Percentiles rank a stretch among this genome's conserved stretches.
phyloP scores from a whole-genome alignment of 2,888 invertebrate genomes.

The Trichopria drosophilae region DNA sequence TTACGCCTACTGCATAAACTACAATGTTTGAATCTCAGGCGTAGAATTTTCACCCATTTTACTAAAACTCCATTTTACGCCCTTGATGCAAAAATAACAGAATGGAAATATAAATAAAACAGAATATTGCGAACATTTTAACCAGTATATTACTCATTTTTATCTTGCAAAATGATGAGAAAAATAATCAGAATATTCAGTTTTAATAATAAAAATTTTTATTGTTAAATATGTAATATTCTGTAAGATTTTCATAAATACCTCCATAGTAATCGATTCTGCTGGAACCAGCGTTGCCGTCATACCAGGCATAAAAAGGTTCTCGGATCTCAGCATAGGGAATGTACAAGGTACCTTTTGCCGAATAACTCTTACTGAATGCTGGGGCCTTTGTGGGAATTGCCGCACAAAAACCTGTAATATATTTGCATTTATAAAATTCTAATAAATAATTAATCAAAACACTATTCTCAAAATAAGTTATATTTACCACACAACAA shows the following conservation, averaged over 20 bases:
- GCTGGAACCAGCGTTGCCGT: slow-evolving; percentile 73
- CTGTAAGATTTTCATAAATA: no score
- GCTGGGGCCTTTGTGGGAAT: slow-evolving; percentile 58
- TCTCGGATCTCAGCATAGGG: slow-evolving; percentile 94
- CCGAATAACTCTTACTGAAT: slow-evolving; percentile 75
- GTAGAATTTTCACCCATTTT: no score
- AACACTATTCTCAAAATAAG: neutral
- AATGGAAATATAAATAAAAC: no score
- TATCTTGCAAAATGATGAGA: slow-evolving; percentile 2
- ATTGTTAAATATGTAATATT: slow-evolving; percentile 3
- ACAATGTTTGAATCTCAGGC: no score
- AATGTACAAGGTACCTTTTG: slow-evolving; percentile 77
- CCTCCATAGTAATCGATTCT: slow-evolving; percentile 94
- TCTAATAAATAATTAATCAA: neutral
- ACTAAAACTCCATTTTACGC: no score
- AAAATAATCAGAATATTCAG: slow-evolving; percentile 2
- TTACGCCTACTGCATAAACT: no score
- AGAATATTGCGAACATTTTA: no score
- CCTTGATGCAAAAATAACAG: no score
- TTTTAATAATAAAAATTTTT: slow-evolving; percentile 6
- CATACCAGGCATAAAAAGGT: slow-evolving; percentile 89
- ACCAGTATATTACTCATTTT: no score
- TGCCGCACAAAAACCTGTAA: slow-evolving; percentile 27
- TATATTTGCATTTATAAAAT: neutral
- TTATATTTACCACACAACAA: slow-evolving; percentile 19